phyloP scores from a whole-genome alignment of 2,113 vertebrate genomes.

The Microcebus griseorufus region DNA sequence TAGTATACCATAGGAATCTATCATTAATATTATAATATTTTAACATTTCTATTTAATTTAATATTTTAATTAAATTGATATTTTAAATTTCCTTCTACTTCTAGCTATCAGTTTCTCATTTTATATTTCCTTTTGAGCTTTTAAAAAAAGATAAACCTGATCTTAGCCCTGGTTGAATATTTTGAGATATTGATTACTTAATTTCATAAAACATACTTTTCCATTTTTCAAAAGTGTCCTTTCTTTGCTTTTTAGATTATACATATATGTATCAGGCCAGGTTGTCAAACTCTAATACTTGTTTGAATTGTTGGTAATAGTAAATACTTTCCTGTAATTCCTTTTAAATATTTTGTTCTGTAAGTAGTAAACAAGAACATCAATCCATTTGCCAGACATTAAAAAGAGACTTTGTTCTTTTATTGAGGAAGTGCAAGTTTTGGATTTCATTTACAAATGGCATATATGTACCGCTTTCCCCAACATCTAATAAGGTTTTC shows the following conservation, averaged over 20 bases:
- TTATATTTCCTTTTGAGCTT: not conserved
- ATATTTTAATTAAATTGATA: not conserved
- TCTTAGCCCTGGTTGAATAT: conserved; percentile 1
- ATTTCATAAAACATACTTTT: not conserved
- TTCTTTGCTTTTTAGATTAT: conserved; percentile 13
- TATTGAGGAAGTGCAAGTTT: not conserved
- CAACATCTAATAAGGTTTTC: conserved; percentile 11
- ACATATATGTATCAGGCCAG: not conserved
- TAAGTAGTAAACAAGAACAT: conserved; percentile 4
- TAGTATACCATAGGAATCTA: not conserved
- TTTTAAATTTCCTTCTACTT: not conserved
- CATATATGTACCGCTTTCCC: not conserved
- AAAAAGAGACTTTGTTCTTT: not conserved
- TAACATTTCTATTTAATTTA: not conserved
- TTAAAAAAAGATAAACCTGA: not conserved
- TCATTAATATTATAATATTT: not conserved
- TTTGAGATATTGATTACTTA: conserved; percentile 21
- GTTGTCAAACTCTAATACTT: not conserved
- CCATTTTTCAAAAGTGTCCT: not conserved
- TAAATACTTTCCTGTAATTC: conserved; percentile 23
- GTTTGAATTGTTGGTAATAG: not conserved
- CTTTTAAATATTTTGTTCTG: conserved; percentile 17
- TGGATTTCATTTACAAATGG: not conserved
- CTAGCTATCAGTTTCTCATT: not conserved
- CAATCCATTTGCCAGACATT: not conserved